Base-by-base conservation (phyloP, 2,113 vertebrate genomes). In the Oncorhynchus kisutch region DNA sequence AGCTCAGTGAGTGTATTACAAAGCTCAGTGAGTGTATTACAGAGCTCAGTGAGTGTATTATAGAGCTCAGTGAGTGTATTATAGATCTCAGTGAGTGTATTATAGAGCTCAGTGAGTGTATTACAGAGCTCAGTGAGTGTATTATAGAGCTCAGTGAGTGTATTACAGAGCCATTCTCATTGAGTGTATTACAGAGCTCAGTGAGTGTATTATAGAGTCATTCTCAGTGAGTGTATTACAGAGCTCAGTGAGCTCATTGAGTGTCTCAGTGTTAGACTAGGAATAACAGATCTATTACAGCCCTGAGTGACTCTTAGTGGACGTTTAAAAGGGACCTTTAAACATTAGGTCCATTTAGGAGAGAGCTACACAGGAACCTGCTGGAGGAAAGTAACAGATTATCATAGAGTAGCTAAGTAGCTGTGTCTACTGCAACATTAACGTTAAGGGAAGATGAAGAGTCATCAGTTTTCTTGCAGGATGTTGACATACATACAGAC, bases 301-400 rank as follows among this genome's bases (percentile, higher is more conserved):
- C 69, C 81, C 78, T 89, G 84, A 87, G 84, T 88, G 82, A 87
- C 83, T 77, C 86, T 87, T 31, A 78, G 71, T 51, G 77, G 75
- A 75, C 4, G 3, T 20, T 20, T 62, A 3, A 8, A 8, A 62
- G n/a, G 59, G n/a, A 81, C 87, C 83, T 88, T 92, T 90, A 89
- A 75, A 84, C 39, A 45, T 45, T 45, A 45, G 39, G 85, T 86
- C 90, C 88, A 92, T 92, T 89, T 89, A 71, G 82, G 59, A 81
- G 70, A 87, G 78, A 79, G 54, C 14, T 57, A 76, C 59, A 51
- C 68, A 70, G 51, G 80, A 85, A 87, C 77, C 77, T 84, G 25
- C 14, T 16, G 82, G 34, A 66, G 78, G 76, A 81, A 87, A 80
- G 80, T 68, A 73, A 75, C 68, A 24, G 9, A 45, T 9, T 45